Evolutionary conservation across 2,888 invertebrate genomes (phyloP), one percentile per base, ranked within the genome.

Genomic region (Lasioglossum marginatum): DNA sequence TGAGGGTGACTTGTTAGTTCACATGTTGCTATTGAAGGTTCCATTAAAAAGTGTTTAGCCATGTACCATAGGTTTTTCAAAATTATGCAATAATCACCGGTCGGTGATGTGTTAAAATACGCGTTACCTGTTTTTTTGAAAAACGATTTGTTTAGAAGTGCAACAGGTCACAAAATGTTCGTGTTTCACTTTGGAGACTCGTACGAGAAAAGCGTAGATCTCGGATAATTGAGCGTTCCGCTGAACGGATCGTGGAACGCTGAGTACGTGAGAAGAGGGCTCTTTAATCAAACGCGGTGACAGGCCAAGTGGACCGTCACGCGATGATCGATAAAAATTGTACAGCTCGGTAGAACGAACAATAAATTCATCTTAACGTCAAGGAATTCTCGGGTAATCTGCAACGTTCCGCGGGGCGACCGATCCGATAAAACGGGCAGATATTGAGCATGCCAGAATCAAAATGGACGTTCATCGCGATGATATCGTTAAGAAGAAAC

Each of bases 311-410:
- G 19, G 45, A 27, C 34, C 72, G 52, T 63, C 40, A 63, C 63
- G 27, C n/a, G 71, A 16, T 2, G 1, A 27, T 14, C 37, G 68
- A 70, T 80, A 68, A 34, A 82, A 77, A 60, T 31, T 75, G 34
- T n/a, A n/a, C n/a, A 70, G 4, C n/a, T 23, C 40, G 34, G 27
- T 5, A 16, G 48, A 60, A 31, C 48, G 74, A 76, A 75, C 45
- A 83, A 83, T 73, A 84, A 84, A 78, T 85, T 78, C 40, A 60
- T 74, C 48, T 74, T 27, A 78, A 37, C 34, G 48, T 84, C 63
- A 57, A 43, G 68, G 40, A 63, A 76, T 31, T 45, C 72, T n/a
- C 19, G 27, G 6, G 72, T 27, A 71, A 85, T 75, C 57, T 37
- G 14, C n/a, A 16, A 4, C 43, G 71, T 34, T 68, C n/a, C 31